These are phyloP conservation scores for Cyprinus carpio DNA, from an alignment of 2,113 vertebrate genomes.

Conservation along the genomic window DNA sequence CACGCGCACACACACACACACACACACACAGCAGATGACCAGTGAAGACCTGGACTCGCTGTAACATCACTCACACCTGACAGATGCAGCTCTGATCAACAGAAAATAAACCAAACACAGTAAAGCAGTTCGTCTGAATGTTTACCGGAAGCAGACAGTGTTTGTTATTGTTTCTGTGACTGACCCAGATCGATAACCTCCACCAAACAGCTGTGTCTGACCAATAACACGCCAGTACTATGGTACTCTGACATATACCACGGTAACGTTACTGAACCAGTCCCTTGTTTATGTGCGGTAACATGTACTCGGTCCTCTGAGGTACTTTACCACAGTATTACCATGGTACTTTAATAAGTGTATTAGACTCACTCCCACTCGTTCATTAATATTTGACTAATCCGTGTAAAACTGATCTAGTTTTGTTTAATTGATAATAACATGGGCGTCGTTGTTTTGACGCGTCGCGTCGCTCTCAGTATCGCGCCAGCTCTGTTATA, in stretches of 20 bases:
- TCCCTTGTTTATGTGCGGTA: no score
- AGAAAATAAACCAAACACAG: background rate
- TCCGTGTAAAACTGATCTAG: background rate
- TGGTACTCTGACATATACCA: background rate
- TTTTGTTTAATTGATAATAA: background rate
- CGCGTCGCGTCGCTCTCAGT: background rate
- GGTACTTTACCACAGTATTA: background rate
- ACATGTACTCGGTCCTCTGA: background rate
- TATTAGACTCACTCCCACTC: background rate
- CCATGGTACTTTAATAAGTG: background rate
- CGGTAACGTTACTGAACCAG: background rate
- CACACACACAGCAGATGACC: background rate
- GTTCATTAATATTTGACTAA: background rate
- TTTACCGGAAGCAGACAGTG: no score
- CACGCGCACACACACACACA: background rate
- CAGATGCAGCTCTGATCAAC: background rate
- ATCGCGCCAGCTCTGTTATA: background rate
- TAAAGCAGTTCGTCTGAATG: background rate
- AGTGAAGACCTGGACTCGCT: background rate
- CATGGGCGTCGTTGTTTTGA: slow-evolving; percentile 7
- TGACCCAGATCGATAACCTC: background rate
- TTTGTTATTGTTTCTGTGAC: background rate
- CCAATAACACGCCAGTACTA: background rate
- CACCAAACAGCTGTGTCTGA: background rate
- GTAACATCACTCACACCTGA: background rate